Evolutionary conservation across 2,113 vertebrate species (phyloP).

Genomic region (Dermatemys mawii): DNA sequence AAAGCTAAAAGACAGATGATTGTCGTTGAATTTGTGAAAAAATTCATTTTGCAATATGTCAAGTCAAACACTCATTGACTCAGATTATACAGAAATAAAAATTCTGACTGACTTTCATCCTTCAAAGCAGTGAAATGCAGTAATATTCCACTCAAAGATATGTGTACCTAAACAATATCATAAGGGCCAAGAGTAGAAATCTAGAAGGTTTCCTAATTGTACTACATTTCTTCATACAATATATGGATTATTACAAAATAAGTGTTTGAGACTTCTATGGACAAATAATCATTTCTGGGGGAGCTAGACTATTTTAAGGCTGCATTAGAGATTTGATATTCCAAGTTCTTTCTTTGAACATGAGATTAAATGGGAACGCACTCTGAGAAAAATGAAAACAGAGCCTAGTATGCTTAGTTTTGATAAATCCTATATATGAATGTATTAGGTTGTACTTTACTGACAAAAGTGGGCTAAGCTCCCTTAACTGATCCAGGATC

Average conservation of each 20-base stretch:
- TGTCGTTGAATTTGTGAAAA: not conserved
- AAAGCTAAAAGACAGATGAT: not conserved
- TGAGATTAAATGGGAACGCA: not conserved
- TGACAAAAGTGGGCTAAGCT: not conserved
- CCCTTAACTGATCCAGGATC: not conserved
- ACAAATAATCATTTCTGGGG: not conserved
- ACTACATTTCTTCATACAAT: not conserved
- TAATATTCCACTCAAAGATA: not conserved
- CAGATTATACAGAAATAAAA: not conserved
- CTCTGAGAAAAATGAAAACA: not conserved
- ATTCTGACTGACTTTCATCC: not conserved
- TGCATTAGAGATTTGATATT: constrained; percentile 24
- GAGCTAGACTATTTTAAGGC: not conserved
- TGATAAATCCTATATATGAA: not conserved
- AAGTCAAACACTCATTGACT: not conserved
- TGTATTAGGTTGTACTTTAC: not conserved
- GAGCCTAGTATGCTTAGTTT: constrained; percentile 2
- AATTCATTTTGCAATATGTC: not conserved
- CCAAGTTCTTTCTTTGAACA: constrained; percentile 4
- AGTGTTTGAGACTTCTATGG: not conserved
- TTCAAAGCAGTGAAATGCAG: not conserved
- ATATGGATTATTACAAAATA: not conserved
- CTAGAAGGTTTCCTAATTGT: not conserved
- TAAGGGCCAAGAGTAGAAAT: rapidly evolving
- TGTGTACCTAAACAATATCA: no score